Evolutionary conservation across 2,888 invertebrate genomes (phyloP).

Genomic region (Acheta domesticus): DNA sequence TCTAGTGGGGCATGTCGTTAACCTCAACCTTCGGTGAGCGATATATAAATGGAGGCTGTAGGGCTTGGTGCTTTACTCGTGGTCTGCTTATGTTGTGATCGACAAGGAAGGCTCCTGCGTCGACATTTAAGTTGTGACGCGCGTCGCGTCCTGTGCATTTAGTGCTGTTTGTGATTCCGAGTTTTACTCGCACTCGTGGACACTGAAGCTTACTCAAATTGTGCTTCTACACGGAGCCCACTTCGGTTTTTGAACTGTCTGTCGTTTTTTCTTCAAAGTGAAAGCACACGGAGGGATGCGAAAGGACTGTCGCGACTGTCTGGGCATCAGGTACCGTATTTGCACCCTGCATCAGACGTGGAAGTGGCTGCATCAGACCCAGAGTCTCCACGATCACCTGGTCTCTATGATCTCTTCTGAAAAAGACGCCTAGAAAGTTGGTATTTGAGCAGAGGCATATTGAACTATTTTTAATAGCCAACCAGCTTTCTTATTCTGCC

Average conservation of each 20-base stretch:
- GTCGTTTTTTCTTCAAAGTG: conserved; percentile 31
- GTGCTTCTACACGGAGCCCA: neutral
- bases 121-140: neutral
- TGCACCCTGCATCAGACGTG: conserved; percentile 87
- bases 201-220: neutral
- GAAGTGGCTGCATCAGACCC: conserved; percentile 93
- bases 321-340: conserved; percentile 85
- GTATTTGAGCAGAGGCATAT: conserved; percentile 27
- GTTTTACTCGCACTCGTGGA: neutral
- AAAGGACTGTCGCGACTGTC: conserved; percentile 69
- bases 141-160: neutral
- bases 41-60: neutral
- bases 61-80: neutral
- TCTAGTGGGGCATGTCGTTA: neutral
- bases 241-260: neutral
- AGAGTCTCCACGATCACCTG: conserved; percentile 81
- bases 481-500: conserved; percentile 18
- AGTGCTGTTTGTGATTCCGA: neutral
- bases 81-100: neutral
- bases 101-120: neutral
- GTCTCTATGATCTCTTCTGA: conserved; percentile 75
- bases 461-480: conserved; percentile 28
- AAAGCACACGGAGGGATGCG: conserved; percentile 36
- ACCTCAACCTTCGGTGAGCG: neutral
- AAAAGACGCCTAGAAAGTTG: conserved; percentile 53